Evolutionary conservation across 2,888 invertebrate species (phyloP).

Genomic region (Conchocele bisecta): DNA sequence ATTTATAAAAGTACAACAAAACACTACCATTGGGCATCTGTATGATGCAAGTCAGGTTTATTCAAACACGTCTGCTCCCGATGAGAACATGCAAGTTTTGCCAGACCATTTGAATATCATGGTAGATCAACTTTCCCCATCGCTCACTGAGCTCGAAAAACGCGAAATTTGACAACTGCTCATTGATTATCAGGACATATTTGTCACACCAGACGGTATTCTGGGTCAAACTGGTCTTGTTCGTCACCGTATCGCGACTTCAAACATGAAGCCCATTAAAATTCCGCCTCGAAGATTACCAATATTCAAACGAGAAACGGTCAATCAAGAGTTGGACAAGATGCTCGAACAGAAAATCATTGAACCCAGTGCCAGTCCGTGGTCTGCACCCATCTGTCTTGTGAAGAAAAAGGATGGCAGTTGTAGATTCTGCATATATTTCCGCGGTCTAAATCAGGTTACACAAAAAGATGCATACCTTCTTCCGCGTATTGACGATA

Average conservation of each 20-base stretch:
- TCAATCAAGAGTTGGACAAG: conserved; percentile 16
- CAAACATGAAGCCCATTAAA: conserved; percentile 10
- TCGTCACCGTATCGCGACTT: conserved; percentile 24
- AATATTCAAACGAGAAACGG: neutral
- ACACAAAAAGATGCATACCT: conserved; percentile 21
- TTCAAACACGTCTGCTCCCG: too few relatives aligned
- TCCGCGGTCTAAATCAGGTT: neutral
- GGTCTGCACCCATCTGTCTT: conserved; percentile 22
- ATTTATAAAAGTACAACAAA: neutral
- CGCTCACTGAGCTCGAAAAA: conserved; percentile 24
- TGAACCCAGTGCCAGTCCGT: conserved; percentile 13
- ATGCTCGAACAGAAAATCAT: conserved; percentile 20
- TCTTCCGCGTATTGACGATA: conserved; percentile 18
- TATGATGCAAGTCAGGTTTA: neutral
- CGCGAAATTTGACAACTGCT: conserved; percentile 22
- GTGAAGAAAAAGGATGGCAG: conserved; percentile 13
- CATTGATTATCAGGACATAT: conserved; percentile 32
- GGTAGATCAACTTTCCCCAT: conserved; percentile 6
- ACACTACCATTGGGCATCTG: neutral
- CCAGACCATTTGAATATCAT: conserved; percentile 23
- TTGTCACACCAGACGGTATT: conserved; percentile 22
- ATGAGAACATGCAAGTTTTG: neutral
- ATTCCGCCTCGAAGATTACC: conserved; percentile 24
- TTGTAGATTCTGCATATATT: conserved; percentile 8
- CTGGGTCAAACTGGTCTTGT: conserved; percentile 18